Conservation (phyloP, 2,113 vertebrate species). For the Ictalurus furcatus region DNA sequence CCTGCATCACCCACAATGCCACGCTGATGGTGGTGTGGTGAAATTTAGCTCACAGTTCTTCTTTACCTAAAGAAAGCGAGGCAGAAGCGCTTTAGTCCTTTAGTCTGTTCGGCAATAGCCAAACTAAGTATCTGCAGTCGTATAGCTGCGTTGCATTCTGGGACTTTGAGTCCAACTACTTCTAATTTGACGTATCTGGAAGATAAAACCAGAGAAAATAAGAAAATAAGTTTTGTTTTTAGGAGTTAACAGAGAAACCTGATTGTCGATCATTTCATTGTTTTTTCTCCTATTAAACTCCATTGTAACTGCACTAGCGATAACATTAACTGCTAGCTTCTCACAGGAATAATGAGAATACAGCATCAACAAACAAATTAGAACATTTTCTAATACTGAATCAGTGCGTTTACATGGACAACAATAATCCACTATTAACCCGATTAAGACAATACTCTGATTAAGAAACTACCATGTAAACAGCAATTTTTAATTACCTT, state of each 20-base stretch:
- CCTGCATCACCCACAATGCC: neutral
- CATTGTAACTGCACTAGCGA: neutral
- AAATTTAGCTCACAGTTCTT: neutral
- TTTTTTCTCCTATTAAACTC: no score
- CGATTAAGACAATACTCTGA: no score
- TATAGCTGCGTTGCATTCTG: neutral
- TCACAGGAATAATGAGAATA: neutral
- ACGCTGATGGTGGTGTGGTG: neutral
- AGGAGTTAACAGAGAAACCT: neutral
- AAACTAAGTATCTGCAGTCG: neutral
- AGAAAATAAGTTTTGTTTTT: neutral
- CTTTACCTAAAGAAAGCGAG: neutral
- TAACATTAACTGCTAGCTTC: neutral
- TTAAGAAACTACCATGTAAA: no score
- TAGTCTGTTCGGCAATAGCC: neutral
- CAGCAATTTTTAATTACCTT: no score
- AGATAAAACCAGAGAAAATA: no score
- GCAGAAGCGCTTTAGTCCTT: neutral
- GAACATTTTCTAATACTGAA: neutral
- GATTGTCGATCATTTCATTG: neutral
- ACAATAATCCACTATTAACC: no score
- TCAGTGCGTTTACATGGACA: no score
- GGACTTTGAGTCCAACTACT: neutral
- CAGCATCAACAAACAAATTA: neutral
- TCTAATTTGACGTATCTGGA: no score